These are phyloP conservation scores for Isoperla grammatica DNA, from an alignment of 2,888 invertebrate genomes.

Conservation along the genomic window DNA sequence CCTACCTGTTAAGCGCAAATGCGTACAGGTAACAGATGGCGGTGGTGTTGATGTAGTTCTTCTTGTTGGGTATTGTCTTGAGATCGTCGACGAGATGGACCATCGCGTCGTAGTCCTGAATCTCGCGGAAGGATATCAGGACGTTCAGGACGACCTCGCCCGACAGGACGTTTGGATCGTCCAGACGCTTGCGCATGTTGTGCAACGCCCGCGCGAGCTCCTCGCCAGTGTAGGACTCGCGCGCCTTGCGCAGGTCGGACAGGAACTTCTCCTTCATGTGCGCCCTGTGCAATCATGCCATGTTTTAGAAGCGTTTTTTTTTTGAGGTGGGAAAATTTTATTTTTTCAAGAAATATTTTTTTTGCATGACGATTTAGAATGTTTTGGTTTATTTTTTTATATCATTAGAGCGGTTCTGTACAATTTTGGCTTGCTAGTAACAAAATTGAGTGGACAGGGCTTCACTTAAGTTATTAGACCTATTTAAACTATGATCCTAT, in stretches of 20 bases:
- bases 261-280: slow-evolving; percentile 98
- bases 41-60: slow-evolving; percentile 81
- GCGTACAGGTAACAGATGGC: slow-evolving; percentile 92
- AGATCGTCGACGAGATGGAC: slow-evolving; percentile 93
- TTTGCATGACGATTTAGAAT: too few relatives aligned
- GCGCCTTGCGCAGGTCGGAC: slow-evolving; percentile 84
- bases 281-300: too few relatives aligned
- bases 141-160: slow-evolving; percentile 94
- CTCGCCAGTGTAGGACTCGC: slow-evolving; percentile 78
- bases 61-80: slow-evolving; percentile 80
- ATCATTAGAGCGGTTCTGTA: too few relatives aligned
- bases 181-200: slow-evolving; percentile 86
- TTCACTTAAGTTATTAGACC: too few relatives aligned
- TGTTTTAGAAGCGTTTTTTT: too few relatives aligned
- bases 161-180: slow-evolving; percentile 94
- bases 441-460: too few relatives aligned
- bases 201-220: slow-evolving; percentile 75
- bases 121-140: slow-evolving; percentile 84
- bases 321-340: too few relatives aligned
- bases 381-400: too few relatives aligned
- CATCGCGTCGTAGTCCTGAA: slow-evolving; percentile 96
- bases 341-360: too few relatives aligned
- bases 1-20: slow-evolving; percentile 87
- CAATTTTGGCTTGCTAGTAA: too few relatives aligned
- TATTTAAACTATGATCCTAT: too few relatives aligned